phyloP scores from a whole-genome alignment of 2,113 vertebrate genomes.

The Kobus ellipsiprymnus region DNA sequence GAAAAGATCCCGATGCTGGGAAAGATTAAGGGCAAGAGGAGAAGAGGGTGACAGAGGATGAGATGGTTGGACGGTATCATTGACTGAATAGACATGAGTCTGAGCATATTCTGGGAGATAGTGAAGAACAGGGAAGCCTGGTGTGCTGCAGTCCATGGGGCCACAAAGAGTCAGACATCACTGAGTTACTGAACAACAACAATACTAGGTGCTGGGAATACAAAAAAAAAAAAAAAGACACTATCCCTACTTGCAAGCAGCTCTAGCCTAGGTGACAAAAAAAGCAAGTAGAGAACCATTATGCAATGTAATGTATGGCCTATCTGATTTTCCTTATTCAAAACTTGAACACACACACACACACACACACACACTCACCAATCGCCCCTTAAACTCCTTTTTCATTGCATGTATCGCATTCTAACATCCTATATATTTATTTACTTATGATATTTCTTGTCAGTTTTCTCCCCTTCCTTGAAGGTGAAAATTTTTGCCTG shows the following conservation, averaged over 20 bases:
- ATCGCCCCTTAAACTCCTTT: too few relatives aligned
- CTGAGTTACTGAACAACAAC: not conserved
- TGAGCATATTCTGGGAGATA: not conserved
- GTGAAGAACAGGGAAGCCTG: not conserved
- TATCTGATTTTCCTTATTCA: not conserved
- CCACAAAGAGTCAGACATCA: not conserved
- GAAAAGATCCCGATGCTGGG: not conserved
- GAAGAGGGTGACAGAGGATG: not conserved
- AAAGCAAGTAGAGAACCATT: not conserved
- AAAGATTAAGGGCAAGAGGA: not conserved
- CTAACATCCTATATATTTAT: not conserved
- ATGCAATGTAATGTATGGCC: not conserved
- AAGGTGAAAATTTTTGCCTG: not conserved
- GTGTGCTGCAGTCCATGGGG: not conserved
- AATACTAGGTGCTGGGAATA: not conserved
- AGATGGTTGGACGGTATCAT: not conserved
- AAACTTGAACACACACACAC: not conserved
- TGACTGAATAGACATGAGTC: not conserved
- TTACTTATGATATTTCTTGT: not conserved
- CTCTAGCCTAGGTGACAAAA: not conserved
- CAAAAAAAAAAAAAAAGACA: not conserved
- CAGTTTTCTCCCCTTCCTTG: not conserved
- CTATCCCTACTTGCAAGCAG: not conserved
- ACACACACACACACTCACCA: not conserved
- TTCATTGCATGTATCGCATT: not conserved